Conservation (phyloP, 2,113 vertebrate species). For the Hystrix cristata region DNA sequence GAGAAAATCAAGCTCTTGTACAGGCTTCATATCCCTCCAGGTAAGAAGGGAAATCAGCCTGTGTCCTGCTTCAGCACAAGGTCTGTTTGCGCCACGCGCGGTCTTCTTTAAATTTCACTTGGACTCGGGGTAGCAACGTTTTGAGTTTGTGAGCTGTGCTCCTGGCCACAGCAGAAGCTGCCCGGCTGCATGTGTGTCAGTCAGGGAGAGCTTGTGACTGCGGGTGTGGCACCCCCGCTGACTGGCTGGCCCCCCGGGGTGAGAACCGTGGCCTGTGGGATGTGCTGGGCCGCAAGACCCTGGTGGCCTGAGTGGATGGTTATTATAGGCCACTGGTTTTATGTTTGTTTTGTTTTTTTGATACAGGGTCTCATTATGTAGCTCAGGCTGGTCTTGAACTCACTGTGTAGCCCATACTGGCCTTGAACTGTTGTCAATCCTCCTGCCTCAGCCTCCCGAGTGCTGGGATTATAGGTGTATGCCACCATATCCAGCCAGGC, state of each 20-base stretch:
- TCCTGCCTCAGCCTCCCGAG: not conserved
- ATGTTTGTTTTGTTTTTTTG: not conserved
- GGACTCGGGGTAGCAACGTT: not conserved
- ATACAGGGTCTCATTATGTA: not conserved
- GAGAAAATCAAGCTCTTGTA: constrained; percentile 96
- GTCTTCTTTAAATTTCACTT: not conserved
- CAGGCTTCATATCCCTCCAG: constrained; percentile 96
- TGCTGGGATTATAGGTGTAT: not conserved
- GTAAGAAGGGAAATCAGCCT: constrained; percentile 85
- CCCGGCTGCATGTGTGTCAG: not conserved
- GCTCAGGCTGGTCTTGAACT: not conserved
- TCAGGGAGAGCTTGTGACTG: not conserved
- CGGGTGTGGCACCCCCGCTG: not conserved
- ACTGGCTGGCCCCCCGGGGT: not conserved
- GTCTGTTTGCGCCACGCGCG: too few species aligned
- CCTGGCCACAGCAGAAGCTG: not conserved
- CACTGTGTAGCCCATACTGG: not conserved
- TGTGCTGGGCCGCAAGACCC: not conserved
- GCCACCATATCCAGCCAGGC: not conserved
- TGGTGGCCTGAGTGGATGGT: not conserved
- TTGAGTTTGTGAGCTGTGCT: not conserved
- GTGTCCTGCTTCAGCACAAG: not conserved
- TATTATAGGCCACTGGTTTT: not conserved
- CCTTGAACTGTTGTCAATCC: not conserved
- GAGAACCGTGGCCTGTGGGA: not conserved